Conservation (phyloP, 2,113 vertebrate genomes). For the Nerophis ophidion region DNA sequence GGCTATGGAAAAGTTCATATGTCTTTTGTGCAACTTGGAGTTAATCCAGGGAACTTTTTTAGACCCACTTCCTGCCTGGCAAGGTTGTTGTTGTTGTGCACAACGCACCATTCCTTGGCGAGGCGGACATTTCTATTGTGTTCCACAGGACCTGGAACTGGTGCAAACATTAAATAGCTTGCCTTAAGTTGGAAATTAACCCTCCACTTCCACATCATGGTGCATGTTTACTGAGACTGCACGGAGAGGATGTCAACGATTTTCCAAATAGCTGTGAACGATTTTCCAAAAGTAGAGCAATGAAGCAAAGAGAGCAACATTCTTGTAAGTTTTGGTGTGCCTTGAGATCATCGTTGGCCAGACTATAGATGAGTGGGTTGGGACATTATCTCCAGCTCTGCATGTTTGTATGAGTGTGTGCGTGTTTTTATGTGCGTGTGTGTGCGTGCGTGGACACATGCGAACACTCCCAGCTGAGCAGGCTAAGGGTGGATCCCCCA, state of each 20-base stretch:
- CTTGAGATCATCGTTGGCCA: constrained; percentile 56
- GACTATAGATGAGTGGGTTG: constrained; percentile 33
- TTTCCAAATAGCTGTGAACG: constrained; percentile 9
- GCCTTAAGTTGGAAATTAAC: constrained; percentile 15
- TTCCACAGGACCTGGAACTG: constrained; percentile 19
- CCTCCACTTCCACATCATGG: neutral
- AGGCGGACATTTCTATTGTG: constrained; percentile 37
- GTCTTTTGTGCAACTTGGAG: constrained; percentile 37
- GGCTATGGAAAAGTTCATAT: constrained; percentile 28
- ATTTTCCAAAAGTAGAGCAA: constrained; percentile 32
- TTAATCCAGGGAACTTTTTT: constrained; percentile 49
- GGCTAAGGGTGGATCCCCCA: constrained; percentile 69
- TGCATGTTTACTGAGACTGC: constrained; percentile 3
- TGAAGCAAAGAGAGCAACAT: constrained; percentile 33
- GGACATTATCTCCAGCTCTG: constrained; percentile 25
- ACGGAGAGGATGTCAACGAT: neutral
- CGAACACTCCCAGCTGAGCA: constrained; percentile 73
- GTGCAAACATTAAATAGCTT: constrained; percentile 16
- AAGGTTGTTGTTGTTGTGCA: constrained; percentile 39
- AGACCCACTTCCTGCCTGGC: constrained; percentile 50
- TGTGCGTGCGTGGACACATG: constrained; percentile 22
- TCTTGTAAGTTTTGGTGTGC: constrained; percentile 39
- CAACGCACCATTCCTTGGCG: constrained; percentile 15
- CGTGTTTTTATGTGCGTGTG: constrained; percentile 20
- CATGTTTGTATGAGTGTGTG: constrained; percentile 30